Evolutionary conservation across 2,888 invertebrate genomes (phyloP), one percentile per base, ranked within the genome.

Genomic region (Actias luna): DNA sequence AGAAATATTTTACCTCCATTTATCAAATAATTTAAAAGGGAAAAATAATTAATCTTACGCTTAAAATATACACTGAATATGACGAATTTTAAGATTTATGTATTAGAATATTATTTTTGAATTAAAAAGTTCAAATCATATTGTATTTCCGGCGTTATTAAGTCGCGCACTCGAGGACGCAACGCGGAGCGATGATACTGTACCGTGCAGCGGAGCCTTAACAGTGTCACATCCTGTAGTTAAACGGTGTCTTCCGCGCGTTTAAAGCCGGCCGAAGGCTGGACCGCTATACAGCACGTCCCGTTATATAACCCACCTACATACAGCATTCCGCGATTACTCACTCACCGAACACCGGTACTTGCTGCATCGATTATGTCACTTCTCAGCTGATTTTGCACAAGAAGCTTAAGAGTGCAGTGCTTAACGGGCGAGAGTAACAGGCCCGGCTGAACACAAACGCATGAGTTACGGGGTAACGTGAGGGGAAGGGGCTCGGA

Each of bases 361-460:
- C 86, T 89, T 88, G 88, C 89, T 90, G 89, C 88, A 87, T 89
- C 83, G 88, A 89, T 89, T 90, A 88, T 89, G 85, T 89, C 89
- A 88, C 88, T 81, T 85, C 85, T 83, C 89, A 89, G 89, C 88
- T 89, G 89, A 85, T 77, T 78, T 72, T 79, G 81, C 87, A 87
- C 87, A 78, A 79, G 75, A 79, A 72, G 67, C 67, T 75, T 70
- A 68, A 69, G 76, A 61, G 69, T 71, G 78, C 77, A 80, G 82
- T 79, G 79, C 79, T 79, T 77, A 76, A 61, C 64, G 61, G 70
- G 69, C 71, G 64, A 69, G 68, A 70, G 71, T 72, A 69, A 69
- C 70, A 62, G 67, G 72, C 73, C 73, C 71, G 74, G 66, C 70
- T 69, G 65, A 62, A 69, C 73, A 71, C 65, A 76, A 71, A 76